Percentiles rank a stretch among this genome's conserved stretches.
These are phyloP conservation scores for Panopea generosa DNA, from an alignment of 2,888 invertebrate genomes.

Conservation along the genomic window DNA sequence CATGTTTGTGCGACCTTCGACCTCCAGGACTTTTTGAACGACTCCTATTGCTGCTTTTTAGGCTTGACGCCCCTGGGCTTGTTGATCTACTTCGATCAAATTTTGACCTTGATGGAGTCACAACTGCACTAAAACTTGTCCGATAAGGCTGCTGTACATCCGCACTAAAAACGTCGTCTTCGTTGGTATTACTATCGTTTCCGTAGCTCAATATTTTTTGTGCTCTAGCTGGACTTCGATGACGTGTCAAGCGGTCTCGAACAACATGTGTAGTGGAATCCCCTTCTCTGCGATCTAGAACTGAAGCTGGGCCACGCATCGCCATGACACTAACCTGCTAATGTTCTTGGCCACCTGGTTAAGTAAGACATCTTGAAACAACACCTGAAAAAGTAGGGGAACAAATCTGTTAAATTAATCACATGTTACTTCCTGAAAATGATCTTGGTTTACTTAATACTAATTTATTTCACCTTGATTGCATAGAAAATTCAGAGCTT, in stretches of 20 bases:
- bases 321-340: constrained; percentile 65
- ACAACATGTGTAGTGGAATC: constrained; percentile 53
- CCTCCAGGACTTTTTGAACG: constrained; percentile 72
- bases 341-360: too few species aligned
- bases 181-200: constrained; percentile 34
- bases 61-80: constrained; percentile 71
- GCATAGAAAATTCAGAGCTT: too few species aligned
- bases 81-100: constrained; percentile 75
- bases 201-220: constrained; percentile 37
- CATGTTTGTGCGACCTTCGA: constrained; percentile 68
- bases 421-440: too few species aligned
- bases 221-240: constrained; percentile 68
- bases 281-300: constrained; percentile 73
- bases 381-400: too few species aligned
- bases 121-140: constrained; percentile 82
- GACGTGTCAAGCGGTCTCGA: constrained; percentile 74
- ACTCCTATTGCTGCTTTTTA: constrained; percentile 68
- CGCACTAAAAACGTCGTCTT: constrained; percentile 63
- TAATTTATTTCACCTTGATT: too few species aligned
- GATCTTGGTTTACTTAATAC: too few species aligned
- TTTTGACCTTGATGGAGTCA: constrained; percentile 69
- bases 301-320: constrained; percentile 73
- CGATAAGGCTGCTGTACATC: constrained; percentile 80
- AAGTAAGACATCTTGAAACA: too few species aligned
- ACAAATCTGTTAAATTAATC: too few species aligned